Percentiles rank a stretch among this genome's conserved stretches.
Evolutionary conservation across 2,797 vertebrate genomes (phyloP).

Genomic region (Champsocephalus esox): DNA sequence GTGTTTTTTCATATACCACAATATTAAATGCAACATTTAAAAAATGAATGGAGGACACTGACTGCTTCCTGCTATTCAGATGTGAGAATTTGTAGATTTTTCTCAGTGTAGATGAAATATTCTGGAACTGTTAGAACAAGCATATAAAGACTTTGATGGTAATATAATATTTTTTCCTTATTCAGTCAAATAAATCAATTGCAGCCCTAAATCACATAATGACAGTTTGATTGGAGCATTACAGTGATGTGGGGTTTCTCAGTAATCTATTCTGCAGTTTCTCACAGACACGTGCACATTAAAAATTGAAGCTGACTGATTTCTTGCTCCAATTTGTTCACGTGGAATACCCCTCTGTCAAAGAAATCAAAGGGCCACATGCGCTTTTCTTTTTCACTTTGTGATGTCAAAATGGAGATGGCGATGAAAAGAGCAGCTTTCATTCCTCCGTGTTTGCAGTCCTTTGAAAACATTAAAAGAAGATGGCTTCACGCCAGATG

Average conservation of each 20-base stretch:
- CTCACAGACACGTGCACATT: conserved; percentile 2
- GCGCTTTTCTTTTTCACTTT: conserved; percentile 38
- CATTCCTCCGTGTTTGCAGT: conserved; percentile 29
- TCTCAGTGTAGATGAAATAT: background rate
- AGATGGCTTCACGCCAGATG: conserved; percentile 30
- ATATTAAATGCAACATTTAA: background rate
- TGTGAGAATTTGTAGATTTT: background rate
- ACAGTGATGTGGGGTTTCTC: background rate
- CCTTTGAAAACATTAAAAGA: conserved; percentile 61
- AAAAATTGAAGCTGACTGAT: conserved; percentile 9
- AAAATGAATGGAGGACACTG: background rate
- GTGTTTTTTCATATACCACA: background rate
- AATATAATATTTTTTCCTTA: background rate
- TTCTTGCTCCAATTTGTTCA: conserved; percentile 20
- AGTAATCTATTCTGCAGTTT: background rate
- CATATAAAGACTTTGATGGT: background rate
- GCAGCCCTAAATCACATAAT: background rate
- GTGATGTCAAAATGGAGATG: conserved; percentile 34
- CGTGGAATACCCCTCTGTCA: conserved; percentile 10
- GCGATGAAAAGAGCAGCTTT: conserved; percentile 26
- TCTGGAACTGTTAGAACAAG: background rate
- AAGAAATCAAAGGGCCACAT: conserved; percentile 41
- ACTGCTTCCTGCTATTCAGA: background rate
- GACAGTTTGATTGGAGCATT: background rate
- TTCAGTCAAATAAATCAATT: background rate